phyloP scores from a whole-genome alignment of 2,888 invertebrate genomes.

The Zygothrica quintamaculata region DNA sequence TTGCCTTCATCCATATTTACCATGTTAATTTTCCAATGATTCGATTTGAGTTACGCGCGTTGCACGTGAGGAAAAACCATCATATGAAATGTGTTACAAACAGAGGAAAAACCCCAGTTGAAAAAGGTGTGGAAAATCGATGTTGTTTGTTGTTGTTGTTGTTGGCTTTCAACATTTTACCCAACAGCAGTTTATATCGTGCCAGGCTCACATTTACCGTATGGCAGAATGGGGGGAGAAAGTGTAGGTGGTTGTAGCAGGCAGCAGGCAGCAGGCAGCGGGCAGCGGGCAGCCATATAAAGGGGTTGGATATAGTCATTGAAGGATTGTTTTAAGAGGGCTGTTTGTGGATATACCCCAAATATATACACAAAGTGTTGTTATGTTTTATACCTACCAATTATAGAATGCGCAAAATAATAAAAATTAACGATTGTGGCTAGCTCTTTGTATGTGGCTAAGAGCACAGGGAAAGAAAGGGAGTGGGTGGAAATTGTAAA shows the following conservation, averaged over 20 bases:
- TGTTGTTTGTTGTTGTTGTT: too few relatives aligned
- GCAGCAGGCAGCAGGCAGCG: too few relatives aligned
- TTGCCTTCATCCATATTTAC: conserved; percentile 27
- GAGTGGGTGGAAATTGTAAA: neutral
- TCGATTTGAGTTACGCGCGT: conserved; percentile 58
- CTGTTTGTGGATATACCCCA: conserved; percentile 30
- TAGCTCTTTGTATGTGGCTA: neutral
- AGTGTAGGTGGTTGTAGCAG: neutral
- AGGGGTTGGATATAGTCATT: neutral
- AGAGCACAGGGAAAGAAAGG: conserved; percentile 1
- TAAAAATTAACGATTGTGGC: conserved; percentile 54
- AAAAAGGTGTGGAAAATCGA: conserved; percentile 64
- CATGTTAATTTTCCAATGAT: conserved; percentile 58
- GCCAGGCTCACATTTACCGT: conserved; percentile 42
- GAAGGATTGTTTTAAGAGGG: too few relatives aligned
- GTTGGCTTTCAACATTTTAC: conserved; percentile 51
- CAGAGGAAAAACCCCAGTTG: conserved; percentile 40
- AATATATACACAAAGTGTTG: too few relatives aligned
- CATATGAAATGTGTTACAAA: too few relatives aligned
- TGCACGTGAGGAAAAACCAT: conserved; percentile 19
- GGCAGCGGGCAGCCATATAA: neutral
- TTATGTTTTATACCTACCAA: conserved; percentile 31
- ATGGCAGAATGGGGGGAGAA: conserved; percentile 6
- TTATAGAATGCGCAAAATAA: conserved; percentile 57
- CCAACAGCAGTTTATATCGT: conserved; percentile 29